Conservation (phyloP, 2,888 invertebrate genomes). For the Acrobasis suavella region DNA sequence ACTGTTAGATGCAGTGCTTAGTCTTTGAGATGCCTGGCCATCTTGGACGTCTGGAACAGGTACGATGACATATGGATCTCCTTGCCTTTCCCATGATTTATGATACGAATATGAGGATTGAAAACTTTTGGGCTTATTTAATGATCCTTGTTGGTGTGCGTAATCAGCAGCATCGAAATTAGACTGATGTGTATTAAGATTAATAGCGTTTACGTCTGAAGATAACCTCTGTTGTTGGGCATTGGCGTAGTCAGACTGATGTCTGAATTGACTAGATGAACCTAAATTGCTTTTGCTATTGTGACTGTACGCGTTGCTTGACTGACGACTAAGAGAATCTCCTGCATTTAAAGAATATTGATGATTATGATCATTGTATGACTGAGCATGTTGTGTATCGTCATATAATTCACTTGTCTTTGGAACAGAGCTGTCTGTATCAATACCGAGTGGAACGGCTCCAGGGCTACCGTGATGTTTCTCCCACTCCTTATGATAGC, state of each 20-base stretch:
- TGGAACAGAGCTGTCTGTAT: slow-evolving; percentile 52
- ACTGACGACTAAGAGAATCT: slow-evolving; percentile 42
- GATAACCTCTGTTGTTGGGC: slow-evolving; percentile 39
- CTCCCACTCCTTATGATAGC: slow-evolving; percentile 74
- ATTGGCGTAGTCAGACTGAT: slow-evolving; percentile 47
- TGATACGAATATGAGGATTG: slow-evolving; percentile 77
- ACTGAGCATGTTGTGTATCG: slow-evolving; percentile 39
- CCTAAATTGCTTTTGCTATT: slow-evolving; percentile 48
- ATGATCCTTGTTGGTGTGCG: slow-evolving; percentile 44
- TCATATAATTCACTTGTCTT: slow-evolving; percentile 61
- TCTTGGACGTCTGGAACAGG: slow-evolving; percentile 50
- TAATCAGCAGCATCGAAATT: slow-evolving; percentile 38
- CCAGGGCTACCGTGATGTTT: slow-evolving; percentile 60
- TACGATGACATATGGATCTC: slow-evolving; percentile 73
- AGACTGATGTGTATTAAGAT: slow-evolving; percentile 35
- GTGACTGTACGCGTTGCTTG: slow-evolving; percentile 40
- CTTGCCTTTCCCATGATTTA: slow-evolving; percentile 78
- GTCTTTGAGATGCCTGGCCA: slow-evolving; percentile 51
- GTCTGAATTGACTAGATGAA: slow-evolving; percentile 47
- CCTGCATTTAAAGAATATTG: slow-evolving; percentile 41
- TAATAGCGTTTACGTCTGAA: slow-evolving; percentile 38
- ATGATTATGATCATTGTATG: slow-evolving; percentile 24
- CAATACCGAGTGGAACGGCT: slow-evolving; percentile 39
- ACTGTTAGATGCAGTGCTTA: slow-evolving; percentile 48
- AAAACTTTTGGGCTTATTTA: slow-evolving; percentile 68